phyloP scores from a whole-genome alignment of 2,797 vertebrate genomes.

The Bradypodion pumilum region DNA sequence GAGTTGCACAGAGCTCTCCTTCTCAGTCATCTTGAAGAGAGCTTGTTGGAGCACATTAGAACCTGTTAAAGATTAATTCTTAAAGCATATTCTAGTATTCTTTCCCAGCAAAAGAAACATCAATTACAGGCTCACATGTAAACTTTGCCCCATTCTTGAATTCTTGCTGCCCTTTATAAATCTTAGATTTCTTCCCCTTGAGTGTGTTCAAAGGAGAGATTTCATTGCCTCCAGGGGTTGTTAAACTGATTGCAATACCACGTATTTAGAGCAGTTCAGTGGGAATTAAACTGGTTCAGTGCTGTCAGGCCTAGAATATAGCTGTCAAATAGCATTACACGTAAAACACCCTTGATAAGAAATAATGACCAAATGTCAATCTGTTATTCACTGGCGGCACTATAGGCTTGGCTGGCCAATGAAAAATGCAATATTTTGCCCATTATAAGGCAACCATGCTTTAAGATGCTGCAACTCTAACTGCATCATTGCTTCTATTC shows the following conservation, averaged over 20 bases:
- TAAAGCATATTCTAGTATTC: conserved; percentile 88
- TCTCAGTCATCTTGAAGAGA: conserved; percentile 86
- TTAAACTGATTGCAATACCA: conserved; percentile 97
- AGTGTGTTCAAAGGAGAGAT: conserved; percentile 95
- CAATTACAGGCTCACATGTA: conserved; percentile 91
- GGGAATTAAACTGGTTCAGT: conserved; percentile 93
- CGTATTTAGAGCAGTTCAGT: conserved; percentile 94
- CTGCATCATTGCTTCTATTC: conserved; percentile 47
- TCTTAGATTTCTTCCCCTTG: conserved; percentile 90
- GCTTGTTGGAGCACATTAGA: conserved; percentile 91
- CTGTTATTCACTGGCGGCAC: conserved; percentile 75
- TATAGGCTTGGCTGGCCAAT: conserved; percentile 67
- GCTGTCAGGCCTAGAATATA: conserved; percentile 92
- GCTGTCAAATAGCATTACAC: conserved; percentile 94
- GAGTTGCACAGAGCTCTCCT: conserved; percentile 78
- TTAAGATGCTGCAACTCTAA: conserved; percentile 60
- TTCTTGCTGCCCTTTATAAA: conserved; percentile 91
- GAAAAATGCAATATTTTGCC: conserved; percentile 74
- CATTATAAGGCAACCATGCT: conserved; percentile 62
- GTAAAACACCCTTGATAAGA: conserved; percentile 88
- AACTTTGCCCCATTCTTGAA: conserved; percentile 92
- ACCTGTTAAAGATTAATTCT: conserved; percentile 97
- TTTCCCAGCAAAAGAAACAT: conserved; percentile 92
- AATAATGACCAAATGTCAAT: conserved; percentile 91
- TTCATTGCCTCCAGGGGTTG: conserved; percentile 91